Conservation (phyloP, 2,113 vertebrate genomes). For the Erythrocercus mccallii region DNA sequence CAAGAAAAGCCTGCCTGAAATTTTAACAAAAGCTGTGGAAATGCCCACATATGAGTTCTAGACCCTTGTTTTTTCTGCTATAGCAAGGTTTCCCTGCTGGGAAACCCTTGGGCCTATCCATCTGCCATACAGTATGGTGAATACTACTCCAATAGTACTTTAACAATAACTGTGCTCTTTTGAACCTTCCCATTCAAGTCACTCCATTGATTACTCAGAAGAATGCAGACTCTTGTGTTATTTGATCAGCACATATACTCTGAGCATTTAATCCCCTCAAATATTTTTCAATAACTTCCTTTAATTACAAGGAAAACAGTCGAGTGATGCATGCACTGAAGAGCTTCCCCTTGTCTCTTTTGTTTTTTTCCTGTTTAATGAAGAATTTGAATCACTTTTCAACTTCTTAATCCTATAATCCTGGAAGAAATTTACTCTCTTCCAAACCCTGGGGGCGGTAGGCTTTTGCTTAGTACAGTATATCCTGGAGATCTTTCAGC, state of each 20-base stretch:
- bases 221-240: constrained; percentile 67
- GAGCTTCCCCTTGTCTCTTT: constrained; percentile 66
- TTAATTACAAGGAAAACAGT: constrained; percentile 85
- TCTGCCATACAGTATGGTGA: constrained; percentile 23
- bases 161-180: constrained; percentile 42
- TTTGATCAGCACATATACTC: constrained; percentile 59
- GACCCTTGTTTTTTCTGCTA: neutral
- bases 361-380: constrained; percentile 69
- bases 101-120: neutral
- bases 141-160: constrained; percentile 10
- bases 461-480: constrained; percentile 63
- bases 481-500: constrained; percentile 56
- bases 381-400: constrained; percentile 86
- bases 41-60: neutral
- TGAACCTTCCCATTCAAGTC: constrained; percentile 36
- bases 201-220: constrained; percentile 56
- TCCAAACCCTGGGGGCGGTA: constrained; percentile 71
- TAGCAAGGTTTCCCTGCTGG: neutral
- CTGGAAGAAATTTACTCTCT: constrained; percentile 82
- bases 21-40: neutral
- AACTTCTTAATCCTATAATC: constrained; percentile 87
- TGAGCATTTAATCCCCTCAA: constrained; percentile 82
- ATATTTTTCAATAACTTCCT: constrained; percentile 88
- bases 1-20: neutral
- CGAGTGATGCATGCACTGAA: constrained; percentile 67